Base-by-base conservation (phyloP, 1,140 invertebrate genomes). In the Drusus annulatus region DNA sequence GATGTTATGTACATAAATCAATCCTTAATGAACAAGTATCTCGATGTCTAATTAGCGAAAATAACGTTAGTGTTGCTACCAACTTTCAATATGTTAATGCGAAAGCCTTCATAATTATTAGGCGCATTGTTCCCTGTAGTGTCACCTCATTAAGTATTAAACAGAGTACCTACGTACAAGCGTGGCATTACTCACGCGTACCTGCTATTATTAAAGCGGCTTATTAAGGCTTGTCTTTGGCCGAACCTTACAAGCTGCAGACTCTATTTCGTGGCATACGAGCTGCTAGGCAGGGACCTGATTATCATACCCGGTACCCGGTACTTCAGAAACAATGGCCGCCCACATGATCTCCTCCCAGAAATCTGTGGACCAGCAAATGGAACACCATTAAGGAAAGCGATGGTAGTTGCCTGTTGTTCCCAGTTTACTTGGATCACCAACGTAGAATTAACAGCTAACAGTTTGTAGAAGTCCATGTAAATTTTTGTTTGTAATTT, bases 261-360 rank as follows among this genome's bases (percentile, higher is more conserved):
- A 45, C n/a, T n/a, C 21, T 16, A 15, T 16, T 17, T 25, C 23
- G 21, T 68, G 31, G 45, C 45, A 50, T 51, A 69, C 28, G 2
- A 31, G n/a, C 28, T 17, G 36, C 36, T 19, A n/a, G 21, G 15
- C 65, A 51, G 28, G 65, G 36, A 69, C 65, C 36, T 23, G 17
- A 19, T 69, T 45, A 19, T 45, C 31, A 69, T 45, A 45, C 65
- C 36, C 2, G 36, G 36, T 45, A 45, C 10, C 36, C 10, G 36
- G 36, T 69, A 28, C 15, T 16, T 10, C 54, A 65, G 25, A 77
- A 52, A 81, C 80, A 81, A 81, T 81, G 80, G 76, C 69, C 65
- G 60, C 80, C 80, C 58, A 78, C 80, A 76, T 76, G 19, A 15
- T 56, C 50, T 74, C 50, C 71, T 74, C 51, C 71, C 71, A 74